Evolutionary conservation across 37 sponge, comb jelly and placozoan genomes (phyloP), one percentile per base, ranked within the genome.

Genomic region (Aphrocallistes beatrix): DNA sequence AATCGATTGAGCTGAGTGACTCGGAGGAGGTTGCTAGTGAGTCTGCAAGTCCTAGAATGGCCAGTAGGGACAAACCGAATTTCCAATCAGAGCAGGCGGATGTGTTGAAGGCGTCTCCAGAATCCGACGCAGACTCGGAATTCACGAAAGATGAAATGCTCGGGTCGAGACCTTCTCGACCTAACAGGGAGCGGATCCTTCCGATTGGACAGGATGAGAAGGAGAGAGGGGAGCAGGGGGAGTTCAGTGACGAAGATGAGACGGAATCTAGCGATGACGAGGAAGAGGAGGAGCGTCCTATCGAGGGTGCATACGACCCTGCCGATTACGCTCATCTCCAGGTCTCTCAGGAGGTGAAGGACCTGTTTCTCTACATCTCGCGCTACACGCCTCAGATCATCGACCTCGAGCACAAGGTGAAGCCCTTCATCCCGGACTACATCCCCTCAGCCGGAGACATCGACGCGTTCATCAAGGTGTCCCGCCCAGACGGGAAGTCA

Each of bases 361-460:
- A 98, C 39, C 88, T 98, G 39, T 98, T 98, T 86, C 87, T 93
- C 39, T 89, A 95, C 87, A 95, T 98, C 86, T 86, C 90, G 1
- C 81, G 93, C 16, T 93, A 91, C 87, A 88, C 87, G 36, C 93
- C 95, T 19, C 92, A 92, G 83, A 88, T 83, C 50, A 87, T 93
- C 38, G 91, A 92, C 1, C 86, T 95, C 69, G 96, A 98, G 23
- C 85, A 83, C 50, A 93, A 94, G 51, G 89, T 98, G 48, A 92
- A 87, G 37, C 99, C 99, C 23, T 98, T 98, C 86, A 90, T 98
- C 30, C 99, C 99, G 0, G 99, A 95, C 25, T 98, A 89, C 85
- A 93, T 98, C 38, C 99, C 99, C 34, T 92, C 99, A 49, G 95
- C 95, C 25, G 99, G 99, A 83, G 99, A 98, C 85, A 98, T 98